Evolutionary conservation across 2,113 vertebrate genomes (phyloP), one percentile per base, ranked within the genome.

Genomic region (Pholis gunnellus): DNA sequence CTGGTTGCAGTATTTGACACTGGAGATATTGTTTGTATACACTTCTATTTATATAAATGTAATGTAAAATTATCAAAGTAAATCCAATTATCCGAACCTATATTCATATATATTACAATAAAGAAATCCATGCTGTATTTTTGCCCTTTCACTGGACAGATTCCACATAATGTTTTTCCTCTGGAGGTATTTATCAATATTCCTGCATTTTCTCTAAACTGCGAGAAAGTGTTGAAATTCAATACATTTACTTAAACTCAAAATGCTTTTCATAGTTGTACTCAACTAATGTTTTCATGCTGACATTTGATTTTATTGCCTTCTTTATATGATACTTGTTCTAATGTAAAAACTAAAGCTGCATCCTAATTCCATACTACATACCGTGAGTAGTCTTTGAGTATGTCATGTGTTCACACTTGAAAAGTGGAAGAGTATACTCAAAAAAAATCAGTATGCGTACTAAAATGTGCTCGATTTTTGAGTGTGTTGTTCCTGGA

Each of bases 211-310:
- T 50, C 44, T 78, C 9, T 36, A 9, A 5, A 36, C 36, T 4
- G 3, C 2, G 34, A 6, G 25, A 46, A 15, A 0, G 57, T 2
- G 0, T 9, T 18, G 0, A 56, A 34, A 61, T 31, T 10, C 9
- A 20, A 50, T 22, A 50, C 5, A 75, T 48, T 31, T 36, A 42
- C 22, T 7, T 57, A 59, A 34, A 69, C 17, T 56, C 9, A 44
- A 13, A 42, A 34, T 70, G 48, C 61, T 52, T 67, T 64, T 78
- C n/a, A 67, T 52, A 65, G 29, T 25, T 54, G 36, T n/a, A 64
- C 1, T 36, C n/a, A 10, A 14, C 20, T 46, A 0, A 34, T 60
- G 34, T 61, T 42, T 31, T 48, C 7, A 50, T 48, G 9, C 27
- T 68, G 61, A 64, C 18, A 54, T 66, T 44, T 46, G 27, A 44